Evolutionary conservation across 2,113 vertebrate species (phyloP), one percentile per base, ranked within the genome.

Genomic region (Pedetes capensis): DNA sequence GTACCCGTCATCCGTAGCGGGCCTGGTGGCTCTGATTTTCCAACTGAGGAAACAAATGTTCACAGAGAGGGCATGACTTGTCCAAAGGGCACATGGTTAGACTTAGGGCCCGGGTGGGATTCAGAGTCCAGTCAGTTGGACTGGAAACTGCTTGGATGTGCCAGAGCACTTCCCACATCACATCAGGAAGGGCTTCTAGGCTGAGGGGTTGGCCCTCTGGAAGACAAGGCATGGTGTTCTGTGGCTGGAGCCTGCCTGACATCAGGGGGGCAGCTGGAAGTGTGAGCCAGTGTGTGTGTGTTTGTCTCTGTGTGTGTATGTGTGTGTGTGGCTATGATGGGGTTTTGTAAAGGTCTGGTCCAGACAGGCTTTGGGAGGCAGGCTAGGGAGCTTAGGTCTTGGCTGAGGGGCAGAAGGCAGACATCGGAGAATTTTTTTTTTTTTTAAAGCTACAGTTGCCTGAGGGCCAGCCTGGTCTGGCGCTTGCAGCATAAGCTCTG

Each of bases 181-280:
- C 7, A 0, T 9, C 0, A 0, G 51, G 47, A 83, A 93, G 34
- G 51, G n/a, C 3, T 82, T 82, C 44, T 17, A 34, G 63, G 49
- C 23, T 25, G 91, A 39, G 89, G 25, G 49, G 80, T 61, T 6
- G 16, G 69, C 14, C 13, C 0, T 3, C 37, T 2, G 5, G 8
- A 16, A 18, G 75, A 37, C 59, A 4, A 34, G 25, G 25, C 0
- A 1, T 3, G 5, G 8, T n/a, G n/a, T n/a, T n/a, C n/a, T n/a
- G n/a, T n/a, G n/a, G n/a, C n/a, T n/a, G n/a, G n/a, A n/a, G n/a
- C n/a, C n/a, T n/a, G n/a, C n/a, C n/a, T n/a, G n/a, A n/a, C n/a
- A n/a, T n/a, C n/a, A n/a, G n/a, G n/a, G n/a, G n/a, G n/a, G n/a
- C n/a, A n/a, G n/a, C n/a, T n/a, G n/a, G n/a, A n/a, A n/a, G n/a